phyloP scores from a whole-genome alignment of 2,888 invertebrate genomes.

The Brenthis ino region DNA sequence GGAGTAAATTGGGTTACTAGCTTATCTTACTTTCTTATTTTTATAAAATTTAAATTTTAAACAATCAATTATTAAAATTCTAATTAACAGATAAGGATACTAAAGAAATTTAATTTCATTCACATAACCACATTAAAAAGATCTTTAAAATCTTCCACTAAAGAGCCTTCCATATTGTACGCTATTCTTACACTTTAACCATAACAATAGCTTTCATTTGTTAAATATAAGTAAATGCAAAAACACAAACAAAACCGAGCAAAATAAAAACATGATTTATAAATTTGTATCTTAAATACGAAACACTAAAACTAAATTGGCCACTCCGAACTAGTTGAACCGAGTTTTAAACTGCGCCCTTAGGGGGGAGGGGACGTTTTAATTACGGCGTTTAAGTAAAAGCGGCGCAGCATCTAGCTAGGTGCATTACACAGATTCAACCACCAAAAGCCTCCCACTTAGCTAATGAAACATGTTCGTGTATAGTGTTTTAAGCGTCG shows the following conservation, averaged over 20 bases:
- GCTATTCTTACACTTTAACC: neutral
- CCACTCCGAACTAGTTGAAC: conserved; percentile 74
- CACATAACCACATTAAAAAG: no score
- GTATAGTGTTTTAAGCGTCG: conserved; percentile 77
- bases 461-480: conserved; percentile 83
- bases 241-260: conserved; percentile 25
- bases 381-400: conserved; percentile 82
- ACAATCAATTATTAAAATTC: no score
- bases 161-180: neutral
- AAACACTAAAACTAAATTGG: conserved; percentile 77
- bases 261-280: conserved; percentile 43
- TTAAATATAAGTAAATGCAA: conserved; percentile 12
- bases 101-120: no score
- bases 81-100: no score
- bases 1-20: no score
- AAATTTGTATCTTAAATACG: conserved; percentile 61
- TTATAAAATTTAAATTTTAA: no score
- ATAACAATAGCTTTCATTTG: conserved; percentile 8
- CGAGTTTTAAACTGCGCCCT: conserved; percentile 78
- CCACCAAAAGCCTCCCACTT: conserved; percentile 83
- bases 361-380: conserved; percentile 71
- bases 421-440: conserved; percentile 81
- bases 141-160: no score
- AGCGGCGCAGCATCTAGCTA: conserved; percentile 75
- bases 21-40: no score